Evolutionary conservation across 2,113 vertebrate species (phyloP).

Genomic region (Brevimyrus niger): DNA sequence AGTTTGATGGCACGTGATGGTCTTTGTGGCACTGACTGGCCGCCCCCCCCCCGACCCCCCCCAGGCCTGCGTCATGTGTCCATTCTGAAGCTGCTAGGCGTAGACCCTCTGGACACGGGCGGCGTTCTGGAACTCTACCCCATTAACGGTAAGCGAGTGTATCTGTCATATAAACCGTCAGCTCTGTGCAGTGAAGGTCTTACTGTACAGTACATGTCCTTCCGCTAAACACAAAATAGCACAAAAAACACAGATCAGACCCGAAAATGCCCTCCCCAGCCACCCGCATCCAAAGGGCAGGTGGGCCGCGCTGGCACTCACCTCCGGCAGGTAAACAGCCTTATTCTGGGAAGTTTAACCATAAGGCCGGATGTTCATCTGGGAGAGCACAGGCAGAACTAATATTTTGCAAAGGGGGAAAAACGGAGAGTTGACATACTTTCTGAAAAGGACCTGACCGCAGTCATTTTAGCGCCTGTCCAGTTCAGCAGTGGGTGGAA

Average conservation of each 20-base stretch:
- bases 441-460: slow-evolving; percentile 18
- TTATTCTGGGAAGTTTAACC: slow-evolving; percentile 14
- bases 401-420: slow-evolving; percentile 20
- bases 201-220: not conserved
- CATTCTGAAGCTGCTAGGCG: slow-evolving; percentile 81
- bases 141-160: slow-evolving; percentile 77
- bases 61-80: slow-evolving; percentile 90
- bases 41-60: slow-evolving; percentile 23
- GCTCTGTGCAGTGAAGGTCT: not conserved
- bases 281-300: slow-evolving; percentile 18
- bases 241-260: not conserved
- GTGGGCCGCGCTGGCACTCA: not conserved
- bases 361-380: slow-evolving; percentile 13
- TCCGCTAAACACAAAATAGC: not conserved
- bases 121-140: slow-evolving; percentile 91
- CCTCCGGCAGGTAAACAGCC: not conserved
- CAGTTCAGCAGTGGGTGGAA: slow-evolving; percentile 8
- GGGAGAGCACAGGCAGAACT: slow-evolving; percentile 14
- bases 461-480: slow-evolving; percentile 20
- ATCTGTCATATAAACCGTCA: not conserved
- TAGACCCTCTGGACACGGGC: slow-evolving; percentile 67
- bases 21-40: not conserved
- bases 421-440: slow-evolving; percentile 24
- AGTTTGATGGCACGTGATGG: too few species aligned
- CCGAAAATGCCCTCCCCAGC: not conserved